Evolutionary conservation across 2,797 vertebrate genomes (phyloP).

Genomic region (Cygnus olor): DNA sequence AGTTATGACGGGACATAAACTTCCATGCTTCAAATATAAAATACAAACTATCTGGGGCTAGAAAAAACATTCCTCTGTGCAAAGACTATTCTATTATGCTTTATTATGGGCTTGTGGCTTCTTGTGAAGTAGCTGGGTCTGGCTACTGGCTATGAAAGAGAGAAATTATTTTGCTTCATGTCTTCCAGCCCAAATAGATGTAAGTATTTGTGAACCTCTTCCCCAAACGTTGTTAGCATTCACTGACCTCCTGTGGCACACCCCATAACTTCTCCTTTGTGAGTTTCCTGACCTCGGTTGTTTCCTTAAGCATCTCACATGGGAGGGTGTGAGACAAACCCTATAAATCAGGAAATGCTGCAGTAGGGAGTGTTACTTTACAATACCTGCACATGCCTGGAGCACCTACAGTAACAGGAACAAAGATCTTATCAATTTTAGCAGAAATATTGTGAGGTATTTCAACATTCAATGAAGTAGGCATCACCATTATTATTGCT

Average conservation of each 20-base stretch:
- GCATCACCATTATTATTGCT: neutral
- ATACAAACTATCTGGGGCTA: neutral
- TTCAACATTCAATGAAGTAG: neutral
- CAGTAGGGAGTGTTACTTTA: neutral
- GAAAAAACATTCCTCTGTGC: neutral
- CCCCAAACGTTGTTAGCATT: neutral
- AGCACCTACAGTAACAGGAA: neutral
- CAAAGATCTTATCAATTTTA: neutral
- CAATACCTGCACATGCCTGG: neutral
- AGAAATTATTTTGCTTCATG: neutral
- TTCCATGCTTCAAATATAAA: neutral
- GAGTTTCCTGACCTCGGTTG: neutral
- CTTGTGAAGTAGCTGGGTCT: neutral
- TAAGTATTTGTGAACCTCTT: neutral
- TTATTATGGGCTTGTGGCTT: neutral
- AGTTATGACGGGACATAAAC: neutral
- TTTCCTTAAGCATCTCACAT: neutral
- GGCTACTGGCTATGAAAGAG: neutral
- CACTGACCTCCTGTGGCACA: neutral
- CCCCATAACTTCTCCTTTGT: neutral
- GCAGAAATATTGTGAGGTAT: neutral
- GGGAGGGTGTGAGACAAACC: neutral
- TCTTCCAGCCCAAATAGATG: neutral
- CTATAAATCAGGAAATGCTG: neutral
- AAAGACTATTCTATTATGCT: neutral